Evolutionary conservation across 2,113 vertebrate species (phyloP).

Genomic region (Raja brachyura): DNA sequence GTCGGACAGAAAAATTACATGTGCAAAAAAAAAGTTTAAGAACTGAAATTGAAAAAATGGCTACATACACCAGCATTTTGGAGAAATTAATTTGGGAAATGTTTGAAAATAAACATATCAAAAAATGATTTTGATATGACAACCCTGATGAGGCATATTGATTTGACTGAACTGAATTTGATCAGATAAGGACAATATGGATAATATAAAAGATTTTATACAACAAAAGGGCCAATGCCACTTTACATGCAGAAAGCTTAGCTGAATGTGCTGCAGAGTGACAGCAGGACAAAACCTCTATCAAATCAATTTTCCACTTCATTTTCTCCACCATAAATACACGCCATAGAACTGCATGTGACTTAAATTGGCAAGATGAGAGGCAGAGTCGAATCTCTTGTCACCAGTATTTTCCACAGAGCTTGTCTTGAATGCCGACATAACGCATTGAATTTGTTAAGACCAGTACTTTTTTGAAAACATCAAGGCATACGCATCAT

Average conservation of each 20-base stretch:
- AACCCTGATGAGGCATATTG: conserved; percentile 69
- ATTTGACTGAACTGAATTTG: conserved; percentile 64
- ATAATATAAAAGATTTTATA: conserved; percentile 60
- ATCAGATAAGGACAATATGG: conserved; percentile 68
- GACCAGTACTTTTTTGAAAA: conserved; percentile 42
- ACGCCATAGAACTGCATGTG: conserved; percentile 62
- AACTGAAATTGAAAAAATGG: neutral
- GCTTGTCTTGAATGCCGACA: conserved; percentile 61
- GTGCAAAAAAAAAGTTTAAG: neutral
- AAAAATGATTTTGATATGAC: conserved; percentile 51
- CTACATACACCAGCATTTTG: neutral
- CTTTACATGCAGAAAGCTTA: conserved; percentile 55
- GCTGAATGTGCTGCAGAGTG: conserved; percentile 71
- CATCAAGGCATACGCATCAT: no score
- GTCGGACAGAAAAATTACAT: neutral
- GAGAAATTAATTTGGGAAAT: neutral
- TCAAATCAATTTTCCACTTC: conserved; percentile 77
- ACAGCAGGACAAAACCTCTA: conserved; percentile 72
- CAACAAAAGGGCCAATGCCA: conserved; percentile 72
- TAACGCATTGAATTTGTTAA: conserved; percentile 55
- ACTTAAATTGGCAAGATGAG: conserved; percentile 66
- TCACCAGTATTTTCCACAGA: conserved; percentile 40
- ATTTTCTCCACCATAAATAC: conserved; percentile 66
- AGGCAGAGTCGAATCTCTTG: conserved; percentile 50
- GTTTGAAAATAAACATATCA: neutral